phyloP scores from a whole-genome alignment of 2,888 invertebrate genomes.

The Amphipyra berbera region DNA sequence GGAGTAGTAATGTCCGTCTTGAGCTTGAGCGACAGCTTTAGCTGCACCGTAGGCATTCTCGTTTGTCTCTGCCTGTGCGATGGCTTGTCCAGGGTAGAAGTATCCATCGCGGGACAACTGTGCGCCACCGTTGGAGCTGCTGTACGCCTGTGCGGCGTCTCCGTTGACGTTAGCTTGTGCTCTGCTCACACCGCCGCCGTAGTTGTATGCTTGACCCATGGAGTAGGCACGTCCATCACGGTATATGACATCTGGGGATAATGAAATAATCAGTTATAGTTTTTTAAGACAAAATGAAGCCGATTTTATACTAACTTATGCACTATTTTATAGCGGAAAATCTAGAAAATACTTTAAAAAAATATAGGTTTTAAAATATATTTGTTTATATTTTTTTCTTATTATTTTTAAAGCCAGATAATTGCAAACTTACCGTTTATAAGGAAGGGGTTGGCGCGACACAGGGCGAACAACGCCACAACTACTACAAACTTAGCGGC shows the following conservation, averaged over 20 bases:
- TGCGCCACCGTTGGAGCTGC: conserved; percentile 40
- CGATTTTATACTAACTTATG: conserved; percentile 60
- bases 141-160: conserved; percentile 58
- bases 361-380: too few species aligned
- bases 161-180: conserved; percentile 74
- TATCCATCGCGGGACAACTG: conserved; percentile 67
- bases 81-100: conserved; percentile 66
- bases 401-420: conserved; percentile 17
- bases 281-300: conserved; percentile 72
- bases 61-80: conserved; percentile 61
- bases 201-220: conserved; percentile 73
- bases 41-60: conserved; percentile 49
- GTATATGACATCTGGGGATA: conserved; percentile 70
- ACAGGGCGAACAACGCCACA: conserved; percentile 76
- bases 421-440: conserved; percentile 76
- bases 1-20: conserved; percentile 70
- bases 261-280: conserved; percentile 14
- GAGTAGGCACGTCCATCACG: conserved; percentile 81
- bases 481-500: conserved; percentile 80
- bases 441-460: conserved; percentile 77
- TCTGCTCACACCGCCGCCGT: conserved; percentile 66
- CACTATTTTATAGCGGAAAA: not conserved
- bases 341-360: not conserved
- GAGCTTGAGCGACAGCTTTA: conserved; percentile 58
- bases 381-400: too few species aligned